phyloP scores from a whole-genome alignment of 2,888 invertebrate species.

The Buathra laborator region DNA sequence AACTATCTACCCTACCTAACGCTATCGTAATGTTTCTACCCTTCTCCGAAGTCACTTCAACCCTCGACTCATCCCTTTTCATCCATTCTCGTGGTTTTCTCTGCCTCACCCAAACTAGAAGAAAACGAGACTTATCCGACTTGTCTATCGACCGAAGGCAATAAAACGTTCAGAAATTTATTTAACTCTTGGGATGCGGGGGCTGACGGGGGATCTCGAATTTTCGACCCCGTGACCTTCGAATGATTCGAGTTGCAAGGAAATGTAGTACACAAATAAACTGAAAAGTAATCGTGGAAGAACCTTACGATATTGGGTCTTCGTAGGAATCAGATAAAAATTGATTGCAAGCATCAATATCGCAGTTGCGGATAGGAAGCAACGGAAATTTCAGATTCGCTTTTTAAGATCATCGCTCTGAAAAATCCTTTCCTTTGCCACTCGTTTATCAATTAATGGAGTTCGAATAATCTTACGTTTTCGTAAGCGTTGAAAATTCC shows the following conservation, averaged over 20 bases:
- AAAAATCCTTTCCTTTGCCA: too few species aligned
- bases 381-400: too few species aligned
- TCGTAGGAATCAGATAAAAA: too few species aligned
- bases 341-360: too few species aligned
- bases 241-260: neutral
- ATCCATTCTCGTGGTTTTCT: neutral
- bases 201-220: neutral
- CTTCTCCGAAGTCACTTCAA: constrained; percentile 15
- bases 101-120: neutral
- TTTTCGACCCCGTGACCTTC: constrained; percentile 3
- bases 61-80: constrained; percentile 18
- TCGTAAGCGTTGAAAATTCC: too few species aligned
- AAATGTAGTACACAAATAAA: too few species aligned
- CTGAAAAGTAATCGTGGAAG: too few species aligned
- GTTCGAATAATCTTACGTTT: too few species aligned
- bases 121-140: neutral
- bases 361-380: too few species aligned
- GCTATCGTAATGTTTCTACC: neutral
- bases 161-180: constrained; percentile 64
- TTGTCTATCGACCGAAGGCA: constrained; percentile 39
- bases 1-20: constrained; percentile 21
- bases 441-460: too few species aligned
- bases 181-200: constrained; percentile 27
- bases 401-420: too few species aligned
- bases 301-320: too few species aligned